Percentiles rank a stretch among this genome's conserved stretches.
Evolutionary conservation across 2,888 invertebrate species (phyloP).

Genomic region (Pammene fasciana): DNA sequence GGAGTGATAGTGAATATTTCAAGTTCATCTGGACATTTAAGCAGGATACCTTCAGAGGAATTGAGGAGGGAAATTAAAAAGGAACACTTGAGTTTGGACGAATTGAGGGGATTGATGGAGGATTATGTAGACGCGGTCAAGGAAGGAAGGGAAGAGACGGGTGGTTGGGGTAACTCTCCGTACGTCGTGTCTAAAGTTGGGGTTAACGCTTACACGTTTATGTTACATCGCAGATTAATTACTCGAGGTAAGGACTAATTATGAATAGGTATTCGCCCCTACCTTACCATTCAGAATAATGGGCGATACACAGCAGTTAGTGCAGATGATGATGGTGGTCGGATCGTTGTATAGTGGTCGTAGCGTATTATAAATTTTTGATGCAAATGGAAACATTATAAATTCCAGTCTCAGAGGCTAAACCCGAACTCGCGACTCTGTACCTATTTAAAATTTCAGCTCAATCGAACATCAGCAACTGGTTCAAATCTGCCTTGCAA

Average conservation of each 20-base stretch:
- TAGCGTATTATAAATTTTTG: too few species aligned
- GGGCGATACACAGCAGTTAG: too few species aligned
- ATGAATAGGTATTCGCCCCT: neutral
- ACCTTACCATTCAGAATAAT: too few species aligned
- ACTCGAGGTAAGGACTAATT: conserved; percentile 56
- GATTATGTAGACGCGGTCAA: conserved; percentile 84
- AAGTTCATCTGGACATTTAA: conserved; percentile 86
- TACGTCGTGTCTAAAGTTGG: conserved; percentile 90
- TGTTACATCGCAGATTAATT: conserved; percentile 82
- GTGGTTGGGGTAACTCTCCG: conserved; percentile 85
- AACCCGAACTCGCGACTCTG: too few species aligned
- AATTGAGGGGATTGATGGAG: conserved; percentile 83
- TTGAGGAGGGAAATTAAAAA: conserved; percentile 76
- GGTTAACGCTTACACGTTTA: conserved; percentile 86
- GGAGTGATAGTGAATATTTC: conserved; percentile 90
- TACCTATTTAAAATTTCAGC: too few species aligned
- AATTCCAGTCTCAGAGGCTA: too few species aligned
- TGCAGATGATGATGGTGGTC: too few species aligned
- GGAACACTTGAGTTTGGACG: conserved; percentile 77
- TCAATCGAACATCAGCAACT: too few species aligned
- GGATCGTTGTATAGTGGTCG: too few species aligned
- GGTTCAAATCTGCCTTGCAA: too few species aligned
- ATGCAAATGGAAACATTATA: too few species aligned
- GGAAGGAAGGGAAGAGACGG: conserved; percentile 54
- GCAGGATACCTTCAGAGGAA: conserved; percentile 82